Conservation (phyloP, 2,113 vertebrate genomes). For the Rhizomys pruinosus region DNA sequence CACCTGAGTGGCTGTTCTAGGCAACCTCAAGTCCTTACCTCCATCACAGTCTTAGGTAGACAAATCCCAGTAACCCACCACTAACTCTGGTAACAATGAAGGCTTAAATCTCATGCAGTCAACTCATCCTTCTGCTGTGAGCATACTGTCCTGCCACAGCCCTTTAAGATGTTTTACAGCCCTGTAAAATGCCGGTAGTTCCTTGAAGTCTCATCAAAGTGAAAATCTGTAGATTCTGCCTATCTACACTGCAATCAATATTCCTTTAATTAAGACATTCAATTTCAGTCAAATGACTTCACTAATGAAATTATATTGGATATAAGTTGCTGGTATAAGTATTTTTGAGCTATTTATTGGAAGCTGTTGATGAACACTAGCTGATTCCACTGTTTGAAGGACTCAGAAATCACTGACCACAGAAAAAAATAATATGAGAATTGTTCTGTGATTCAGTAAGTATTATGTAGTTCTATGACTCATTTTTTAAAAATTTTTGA, state of each 20-base stretch:
- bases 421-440: slow-evolving; percentile 19
- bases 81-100: not conserved
- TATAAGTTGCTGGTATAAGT: not conserved
- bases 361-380: slow-evolving; percentile 40
- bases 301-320: slow-evolving; percentile 23
- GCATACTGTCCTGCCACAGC: not conserved
- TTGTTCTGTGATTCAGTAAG: not conserved
- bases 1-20: not conserved
- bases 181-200: not conserved
- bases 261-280: slow-evolving; percentile 29
- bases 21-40: not conserved
- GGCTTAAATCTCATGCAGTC: not conserved
- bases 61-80: not conserved
- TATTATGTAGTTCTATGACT: not conserved
- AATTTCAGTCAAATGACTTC: slow-evolving; percentile 35
- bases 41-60: not conserved
- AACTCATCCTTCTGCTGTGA: not conserved
- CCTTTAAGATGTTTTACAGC: slow-evolving; percentile 3
- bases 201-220: slow-evolving; percentile 15
- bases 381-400: not conserved
- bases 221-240: slow-evolving; percentile 18
- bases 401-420: not conserved
- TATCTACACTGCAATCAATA: not conserved
- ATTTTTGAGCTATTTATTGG: slow-evolving; percentile 43
- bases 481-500: not conserved